These are phyloP conservation scores for Zoanthus gigantus DNA, from an alignment of 92 coral and sea anemone genomes.

Conservation along the genomic window DNA sequence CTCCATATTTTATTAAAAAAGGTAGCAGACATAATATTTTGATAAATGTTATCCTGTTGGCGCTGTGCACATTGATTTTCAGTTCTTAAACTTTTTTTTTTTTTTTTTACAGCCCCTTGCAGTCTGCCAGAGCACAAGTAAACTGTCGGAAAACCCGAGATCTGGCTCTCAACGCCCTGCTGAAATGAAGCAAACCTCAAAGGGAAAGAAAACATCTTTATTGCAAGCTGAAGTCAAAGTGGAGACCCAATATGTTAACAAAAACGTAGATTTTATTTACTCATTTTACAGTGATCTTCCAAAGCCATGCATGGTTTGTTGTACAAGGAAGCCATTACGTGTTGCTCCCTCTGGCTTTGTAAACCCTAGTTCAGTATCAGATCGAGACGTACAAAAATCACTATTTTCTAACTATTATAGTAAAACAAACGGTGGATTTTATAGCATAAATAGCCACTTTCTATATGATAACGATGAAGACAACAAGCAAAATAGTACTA, in stretches of 20 bases:
- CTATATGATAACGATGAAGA: background rate
- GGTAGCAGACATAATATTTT: too few species aligned
- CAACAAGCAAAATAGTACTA: background rate
- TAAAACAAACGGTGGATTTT: background rate
- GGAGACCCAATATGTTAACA: background rate
- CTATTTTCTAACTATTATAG: background rate
- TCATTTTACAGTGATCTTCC: constrained; percentile 45
- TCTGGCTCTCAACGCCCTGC: background rate
- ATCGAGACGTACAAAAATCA: background rate
- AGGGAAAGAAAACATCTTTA: background rate
- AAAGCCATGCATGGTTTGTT: constrained; percentile 37
- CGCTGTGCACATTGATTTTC: background rate
- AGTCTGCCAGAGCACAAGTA: background rate
- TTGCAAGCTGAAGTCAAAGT: background rate
- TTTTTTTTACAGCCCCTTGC: background rate
- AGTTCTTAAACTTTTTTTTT: background rate
- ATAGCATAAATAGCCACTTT: background rate
- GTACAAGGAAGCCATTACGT: constrained; percentile 18
- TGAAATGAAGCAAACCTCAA: background rate
- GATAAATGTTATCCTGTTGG: too few species aligned
- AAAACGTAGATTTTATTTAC: constrained; percentile 17
- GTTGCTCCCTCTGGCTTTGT: background rate
- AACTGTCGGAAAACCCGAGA: background rate
- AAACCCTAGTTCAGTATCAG: background rate
- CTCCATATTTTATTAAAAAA: too few species aligned